phyloP scores from a whole-genome alignment of 2,888 invertebrate species.

The Zygothrica quintamaculata region DNA sequence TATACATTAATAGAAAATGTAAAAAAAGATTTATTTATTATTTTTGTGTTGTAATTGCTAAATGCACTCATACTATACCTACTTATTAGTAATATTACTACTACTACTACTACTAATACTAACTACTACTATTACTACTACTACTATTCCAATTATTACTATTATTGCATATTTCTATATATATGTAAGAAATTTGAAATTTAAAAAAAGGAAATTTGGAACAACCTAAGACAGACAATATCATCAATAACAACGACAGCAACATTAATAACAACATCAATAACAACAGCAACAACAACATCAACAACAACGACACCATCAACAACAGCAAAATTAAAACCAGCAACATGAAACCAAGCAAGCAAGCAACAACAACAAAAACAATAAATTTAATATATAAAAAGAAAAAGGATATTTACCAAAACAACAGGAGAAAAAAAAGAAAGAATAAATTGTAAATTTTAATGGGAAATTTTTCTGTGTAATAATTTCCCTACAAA shows the following conservation, averaged over 20 bases:
- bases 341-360: too few relatives aligned
- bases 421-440: constrained; percentile 16
- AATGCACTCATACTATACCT: too few relatives aligned
- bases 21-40: constrained; percentile 46
- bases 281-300: constrained; percentile 15
- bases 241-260: too few relatives aligned
- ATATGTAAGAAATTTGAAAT: constrained; percentile 33
- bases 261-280: too few relatives aligned
- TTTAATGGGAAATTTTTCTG: constrained; percentile 32
- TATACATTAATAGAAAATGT: neutral
- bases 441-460: neutral
- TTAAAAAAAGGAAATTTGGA: too few relatives aligned
- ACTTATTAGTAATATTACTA: too few relatives aligned
- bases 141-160: neutral
- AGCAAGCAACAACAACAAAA: constrained; percentile 8
- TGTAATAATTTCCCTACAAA: too few relatives aligned
- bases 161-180: constrained; percentile 11
- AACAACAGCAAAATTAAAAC: too few relatives aligned
- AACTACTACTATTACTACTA: constrained; percentile 19
- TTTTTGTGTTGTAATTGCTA: constrained; percentile 51
- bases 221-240: constrained; percentile 18
- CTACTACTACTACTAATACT: too few relatives aligned
- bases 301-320: constrained; percentile 1
- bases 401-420: too few relatives aligned
- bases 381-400: too few relatives aligned